Base-by-base conservation (phyloP, 2,797 vertebrate genomes). In the Remorina albescens region DNA sequence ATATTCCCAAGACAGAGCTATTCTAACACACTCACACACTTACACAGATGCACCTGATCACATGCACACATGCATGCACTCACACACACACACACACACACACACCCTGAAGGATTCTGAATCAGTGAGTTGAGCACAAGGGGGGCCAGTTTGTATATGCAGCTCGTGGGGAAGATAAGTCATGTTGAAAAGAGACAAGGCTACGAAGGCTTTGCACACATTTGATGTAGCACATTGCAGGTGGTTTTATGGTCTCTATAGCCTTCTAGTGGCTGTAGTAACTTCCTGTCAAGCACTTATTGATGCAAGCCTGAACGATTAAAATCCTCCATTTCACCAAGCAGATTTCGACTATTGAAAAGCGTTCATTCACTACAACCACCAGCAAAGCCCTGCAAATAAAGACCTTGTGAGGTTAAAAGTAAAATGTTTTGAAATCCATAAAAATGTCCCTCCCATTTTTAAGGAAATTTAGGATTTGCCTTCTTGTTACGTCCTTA, bases 1-100 rank as follows among this genome's bases (percentile, higher is more conserved):
- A 91, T 91, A 91, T 93, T 93, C 84, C 81, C 77, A 79, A 90
- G 84, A 85, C 81, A 81, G 89, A 91, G 89, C 90, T 92, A 88
- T 90, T 91, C 88, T 90, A 88, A 88, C 78, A 86, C 81, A 83
- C 53, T 61, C 74, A 67, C 61, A 78, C 64, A 41, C 42, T 68
- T 49, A 67, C 78, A 71, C 66, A 18, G 41, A 18, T 42, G 73
- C 47, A 44, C 61, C 34, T 19, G 71, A 55, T 68, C 71, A 44
- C 19, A 19, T 57, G 28, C 53, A 71, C 60, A 67, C 60, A 21
- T 47, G 23, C 42, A 26, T 37, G 39, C 78, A 70, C 47, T 67
- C 79, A 66, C 57, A 57, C 32, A 54, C 34, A 70, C 36, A 54
- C 53, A 46, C 67, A 68, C 57, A 57, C 37, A 54, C 39, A 70